Evolutionary conservation across 2,113 vertebrate species (phyloP), one percentile per base, ranked within the genome.

Genomic region (Varanus komodoensis): DNA sequence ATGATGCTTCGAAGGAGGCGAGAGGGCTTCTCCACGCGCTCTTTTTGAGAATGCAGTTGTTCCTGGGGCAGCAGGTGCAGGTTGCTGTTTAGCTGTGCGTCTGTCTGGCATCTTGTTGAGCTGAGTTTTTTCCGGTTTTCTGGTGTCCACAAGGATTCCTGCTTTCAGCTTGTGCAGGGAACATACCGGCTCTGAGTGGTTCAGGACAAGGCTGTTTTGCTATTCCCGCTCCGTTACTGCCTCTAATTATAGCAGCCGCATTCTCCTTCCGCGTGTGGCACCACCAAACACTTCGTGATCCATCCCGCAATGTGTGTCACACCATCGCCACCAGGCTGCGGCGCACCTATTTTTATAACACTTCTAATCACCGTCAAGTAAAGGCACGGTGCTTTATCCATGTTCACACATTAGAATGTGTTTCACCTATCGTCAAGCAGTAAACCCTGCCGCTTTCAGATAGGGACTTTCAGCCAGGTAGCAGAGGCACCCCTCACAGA

Each of bases 61-160:
- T 32, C 19, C 14, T 81, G 54, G 54, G 34, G 15, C 21, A 29
- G 64, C 8, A 23, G 29, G 6, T 48, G 5, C 61, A 2, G 15
- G 8, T 25, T 74, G 14, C 1, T 89, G 91, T 0, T 0, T 87
- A 57, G 82, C 4, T 52, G 88, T 91, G 38, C 38, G 3, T 44
- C 92, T 93, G 25, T 9, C 48, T 92, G 34, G 52, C 17, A 44
- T 71, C 0, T 23, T 88, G 71, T 71, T 91, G 93, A 90, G 91
- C 92, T 1, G 38, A 86, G 57, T 68, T 27, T n/a, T 80, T 87
- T 80, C 17, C 78, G 4, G 87, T 91, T 90, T 75, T 94, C 77
- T 68, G 0, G 0, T 84, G 74, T 32, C 68, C 91, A 87, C 44
- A 23, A 21, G 9, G 21, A 29, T n/a, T 81, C 84, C 86, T 93